These are phyloP conservation scores for Synergus gifuensis DNA, from an alignment of 2,888 invertebrate genomes.

Conservation along the genomic window DNA sequence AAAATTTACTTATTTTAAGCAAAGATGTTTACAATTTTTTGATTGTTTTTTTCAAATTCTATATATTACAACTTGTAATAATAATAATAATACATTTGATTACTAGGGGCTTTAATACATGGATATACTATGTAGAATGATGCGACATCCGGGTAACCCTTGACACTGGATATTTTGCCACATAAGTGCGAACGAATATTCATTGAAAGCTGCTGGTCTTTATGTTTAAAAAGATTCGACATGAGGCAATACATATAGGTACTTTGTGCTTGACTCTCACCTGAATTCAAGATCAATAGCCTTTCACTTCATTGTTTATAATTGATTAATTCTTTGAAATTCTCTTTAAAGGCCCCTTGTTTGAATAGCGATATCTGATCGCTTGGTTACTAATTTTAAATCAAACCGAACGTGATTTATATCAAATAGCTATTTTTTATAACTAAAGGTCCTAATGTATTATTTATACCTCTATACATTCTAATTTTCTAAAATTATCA, in stretches of 20 bases:
- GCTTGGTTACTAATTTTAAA: no score
- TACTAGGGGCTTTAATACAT: conserved; percentile 46
- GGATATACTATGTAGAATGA: conserved; percentile 64
- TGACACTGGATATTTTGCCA: conserved; percentile 63
- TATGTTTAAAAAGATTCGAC: conserved; percentile 44
- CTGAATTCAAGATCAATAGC: conserved; percentile 50
- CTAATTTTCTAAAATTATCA: neutral
- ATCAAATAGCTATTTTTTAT: neutral
- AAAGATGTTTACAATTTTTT: neutral
- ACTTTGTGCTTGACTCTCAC: conserved; percentile 11
- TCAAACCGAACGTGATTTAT: neutral
- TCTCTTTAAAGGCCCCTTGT: neutral
- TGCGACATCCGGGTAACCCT: conserved; percentile 71
- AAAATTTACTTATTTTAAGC: neutral
- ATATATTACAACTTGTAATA: neutral
- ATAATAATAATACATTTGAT: conserved; percentile 27
- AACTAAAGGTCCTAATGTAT: neutral
- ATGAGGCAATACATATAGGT: conserved; percentile 26
- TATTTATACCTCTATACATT: neutral
- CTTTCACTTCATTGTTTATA: conserved; percentile 13
- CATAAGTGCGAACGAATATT: conserved; percentile 53
- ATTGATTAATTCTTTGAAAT: neutral
- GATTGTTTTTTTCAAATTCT: neutral
- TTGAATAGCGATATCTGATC: neutral
- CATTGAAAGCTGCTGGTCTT: conserved; percentile 43